Evolutionary conservation across 2,888 invertebrate species (phyloP), one percentile per base, ranked within the genome.

Genomic region (Alloscopus bannaensis): DNA sequence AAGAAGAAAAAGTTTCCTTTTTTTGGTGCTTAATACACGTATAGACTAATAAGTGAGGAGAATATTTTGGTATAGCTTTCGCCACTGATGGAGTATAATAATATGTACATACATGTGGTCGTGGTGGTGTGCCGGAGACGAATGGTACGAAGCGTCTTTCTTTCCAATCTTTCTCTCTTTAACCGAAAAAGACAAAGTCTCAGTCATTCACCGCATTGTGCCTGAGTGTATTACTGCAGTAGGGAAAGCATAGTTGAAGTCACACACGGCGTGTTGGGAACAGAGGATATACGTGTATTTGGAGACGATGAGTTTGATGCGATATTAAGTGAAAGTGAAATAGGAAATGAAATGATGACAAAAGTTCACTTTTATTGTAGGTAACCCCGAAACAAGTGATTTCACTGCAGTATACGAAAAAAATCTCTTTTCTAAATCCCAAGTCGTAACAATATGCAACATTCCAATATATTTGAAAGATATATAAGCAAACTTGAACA

Each of bases 281-380:
- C 42, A 42, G n/a, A n/a, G n/a, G 36, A 13, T 36, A 50, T 2
- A 50, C 22, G 20, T 13, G 8, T 18, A 50, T 18, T 2, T 22
- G 22, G 8, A 22, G 40, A 24, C 60, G 36, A 60, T 60, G 40
- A 60, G 40, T 60, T 60, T 60, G 60, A 40, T 60, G 60, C 60
- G 60, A 60, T 60, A 60, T 60, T 36, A 59, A 42, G 36, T 52
- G 45, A 69, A 59, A 42, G 36, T 52, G 45, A 69, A 40, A 57
- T 16, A 50, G 57, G 69, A 69, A 69, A 69, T 69, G 69, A 69
- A 57, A 57, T 57, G 60, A 60, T 60, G 40, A 24, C 60, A 68
- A n/a, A n/a, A 68, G 68, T 68, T 68, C 55, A 68, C 40, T 26
- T 20, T 28, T 8, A 18, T 59, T 31, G 11, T 31, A n/a, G n/a